phyloP scores from a whole-genome alignment of 2,113 vertebrate genomes.

The Boleophthalmus pectinirostris region DNA sequence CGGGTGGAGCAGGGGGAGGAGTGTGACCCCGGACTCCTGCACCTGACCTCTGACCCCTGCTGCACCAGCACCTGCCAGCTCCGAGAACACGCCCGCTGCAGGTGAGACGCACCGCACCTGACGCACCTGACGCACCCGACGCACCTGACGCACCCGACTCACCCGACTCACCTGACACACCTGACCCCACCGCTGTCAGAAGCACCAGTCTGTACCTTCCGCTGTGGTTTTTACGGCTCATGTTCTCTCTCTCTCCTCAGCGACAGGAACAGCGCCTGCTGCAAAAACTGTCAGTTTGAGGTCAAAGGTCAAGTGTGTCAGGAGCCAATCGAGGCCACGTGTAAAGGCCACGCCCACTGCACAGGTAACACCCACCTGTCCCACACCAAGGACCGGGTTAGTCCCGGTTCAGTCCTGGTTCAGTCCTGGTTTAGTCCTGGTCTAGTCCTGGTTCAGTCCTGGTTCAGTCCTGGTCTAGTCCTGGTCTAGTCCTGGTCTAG shows the following conservation, averaged over 20 bases:
- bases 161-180: too few species aligned
- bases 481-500: too few species aligned
- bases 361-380: neutral
- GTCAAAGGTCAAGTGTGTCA: conserved; percentile 87
- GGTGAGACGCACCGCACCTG: conserved; percentile 67
- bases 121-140: too few species aligned
- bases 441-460: too few species aligned
- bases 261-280: conserved; percentile 77
- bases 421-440: too few species aligned
- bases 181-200: too few species aligned
- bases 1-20: conserved; percentile 92
- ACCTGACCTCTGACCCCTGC: conserved; percentile 85
- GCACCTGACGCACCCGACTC: too few species aligned
- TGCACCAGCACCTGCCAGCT: conserved; percentile 86
- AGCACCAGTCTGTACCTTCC: too few species aligned
- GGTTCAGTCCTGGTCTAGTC: neutral
- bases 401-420: too few species aligned
- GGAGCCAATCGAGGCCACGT: conserved; percentile 93
- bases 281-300: conserved; percentile 84
- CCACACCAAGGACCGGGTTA: too few species aligned
- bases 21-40: conserved; percentile 90
- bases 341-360: conserved; percentile 92
- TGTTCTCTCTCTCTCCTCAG: conserved; percentile 27
- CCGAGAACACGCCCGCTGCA: conserved; percentile 80
- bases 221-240: too few species aligned